phyloP scores from a whole-genome alignment of 2,888 invertebrate genomes.

The Papilio protenor region DNA sequence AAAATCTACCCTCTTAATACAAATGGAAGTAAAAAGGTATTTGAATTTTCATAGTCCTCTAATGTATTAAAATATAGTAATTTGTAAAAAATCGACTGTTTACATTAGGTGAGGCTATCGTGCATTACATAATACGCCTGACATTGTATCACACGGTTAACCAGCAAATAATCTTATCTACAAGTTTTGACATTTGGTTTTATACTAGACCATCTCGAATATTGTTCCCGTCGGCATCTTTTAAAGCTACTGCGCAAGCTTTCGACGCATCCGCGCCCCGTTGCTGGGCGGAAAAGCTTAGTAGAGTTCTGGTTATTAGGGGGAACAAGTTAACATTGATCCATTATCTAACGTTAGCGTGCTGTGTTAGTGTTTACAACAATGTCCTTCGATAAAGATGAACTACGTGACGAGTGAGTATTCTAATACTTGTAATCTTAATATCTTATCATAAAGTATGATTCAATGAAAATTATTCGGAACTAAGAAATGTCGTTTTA shows the following conservation, averaged over 20 bases:
- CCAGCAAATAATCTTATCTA: slow-evolving; percentile 3
- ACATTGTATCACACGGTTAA: neutral
- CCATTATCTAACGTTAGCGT: slow-evolving; percentile 56
- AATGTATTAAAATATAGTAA: neutral
- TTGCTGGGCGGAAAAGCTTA: slow-evolving; percentile 64
- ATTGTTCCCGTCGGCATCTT: slow-evolving; percentile 17
- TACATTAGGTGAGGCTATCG: slow-evolving; percentile 10
- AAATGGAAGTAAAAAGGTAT: too few species aligned
- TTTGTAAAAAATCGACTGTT: neutral
- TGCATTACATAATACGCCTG: neutral
- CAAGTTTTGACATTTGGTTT: neutral
- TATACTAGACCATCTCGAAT: neutral
- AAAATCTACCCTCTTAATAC: too few species aligned
- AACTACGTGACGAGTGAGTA: slow-evolving; percentile 89
- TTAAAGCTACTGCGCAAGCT: slow-evolving; percentile 51
- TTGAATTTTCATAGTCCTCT: neutral
- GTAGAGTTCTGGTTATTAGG: slow-evolving; percentile 61
- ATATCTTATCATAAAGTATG: neutral
- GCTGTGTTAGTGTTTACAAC: slow-evolving; percentile 61
- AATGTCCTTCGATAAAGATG: slow-evolving; percentile 87
- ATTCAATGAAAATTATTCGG: neutral
- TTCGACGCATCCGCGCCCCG: slow-evolving; percentile 62
- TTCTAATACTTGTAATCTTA: neutral
- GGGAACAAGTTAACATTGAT: slow-evolving; percentile 70
- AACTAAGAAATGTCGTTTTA: neutral